Evolutionary conservation across 2,113 vertebrate genomes (phyloP).

Genomic region (Pluvialis apricaria): DNA sequence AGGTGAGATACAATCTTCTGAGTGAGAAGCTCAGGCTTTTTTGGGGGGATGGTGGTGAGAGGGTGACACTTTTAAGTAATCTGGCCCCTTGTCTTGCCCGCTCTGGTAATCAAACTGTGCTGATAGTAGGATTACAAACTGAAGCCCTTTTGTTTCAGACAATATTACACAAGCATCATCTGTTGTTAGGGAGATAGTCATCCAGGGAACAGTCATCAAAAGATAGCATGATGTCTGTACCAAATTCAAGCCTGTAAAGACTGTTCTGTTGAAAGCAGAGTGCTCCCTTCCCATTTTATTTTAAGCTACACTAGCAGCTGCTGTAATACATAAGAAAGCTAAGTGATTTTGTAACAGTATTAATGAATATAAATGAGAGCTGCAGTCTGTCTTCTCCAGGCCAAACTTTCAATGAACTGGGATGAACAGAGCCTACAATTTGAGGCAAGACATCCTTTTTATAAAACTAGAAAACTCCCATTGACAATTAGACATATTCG

Average conservation of each 20-base stretch:
- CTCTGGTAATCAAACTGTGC: neutral
- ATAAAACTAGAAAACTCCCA: neutral
- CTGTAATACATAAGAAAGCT: conserved; percentile 12
- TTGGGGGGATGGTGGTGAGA: neutral
- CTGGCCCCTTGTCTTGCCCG: neutral
- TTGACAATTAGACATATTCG: neutral
- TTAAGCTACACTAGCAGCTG: conserved; percentile 28
- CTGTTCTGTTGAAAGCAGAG: neutral
- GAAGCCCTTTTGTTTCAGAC: conserved; percentile 26
- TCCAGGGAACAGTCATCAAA: conserved; percentile 32
- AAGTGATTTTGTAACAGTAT: conserved; percentile 23
- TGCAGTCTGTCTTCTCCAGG: neutral
- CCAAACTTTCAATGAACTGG: neutral
- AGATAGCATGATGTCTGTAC: neutral
- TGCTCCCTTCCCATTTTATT: conserved; percentile 27
- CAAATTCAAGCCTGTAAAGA: neutral
- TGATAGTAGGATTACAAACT: conserved; percentile 20
- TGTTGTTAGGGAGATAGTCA: conserved; percentile 34
- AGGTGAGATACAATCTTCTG: neutral
- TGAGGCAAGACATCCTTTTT: neutral
- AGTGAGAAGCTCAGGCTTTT: neutral
- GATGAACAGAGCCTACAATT: neutral
- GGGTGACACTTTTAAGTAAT: neutral
- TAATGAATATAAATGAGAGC: conserved; percentile 46
- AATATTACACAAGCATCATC: conserved; percentile 29